Conservation (phyloP, 1,140 invertebrate genomes). For the Ericerus pela region DNA sequence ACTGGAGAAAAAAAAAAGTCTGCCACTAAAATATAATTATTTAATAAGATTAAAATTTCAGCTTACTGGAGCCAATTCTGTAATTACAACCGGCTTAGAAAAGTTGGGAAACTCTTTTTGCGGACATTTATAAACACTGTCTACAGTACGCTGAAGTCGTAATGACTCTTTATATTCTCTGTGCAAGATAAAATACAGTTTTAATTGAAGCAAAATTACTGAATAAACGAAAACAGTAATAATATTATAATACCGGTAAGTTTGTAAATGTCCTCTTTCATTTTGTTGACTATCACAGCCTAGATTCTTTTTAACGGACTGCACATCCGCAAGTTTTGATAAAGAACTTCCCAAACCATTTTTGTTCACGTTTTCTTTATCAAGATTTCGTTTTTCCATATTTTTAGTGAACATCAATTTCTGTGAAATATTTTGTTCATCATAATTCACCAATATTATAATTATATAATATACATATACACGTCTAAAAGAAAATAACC, state of each 20-base stretch:
- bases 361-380: not conserved
- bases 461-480: no score
- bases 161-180: conserved; percentile 78
- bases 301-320: not conserved
- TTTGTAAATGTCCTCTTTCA: not conserved
- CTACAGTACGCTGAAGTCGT: conserved; percentile 62
- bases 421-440: not conserved
- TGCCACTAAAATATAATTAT: not conserved
- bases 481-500: no score
- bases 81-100: conserved; percentile 3
- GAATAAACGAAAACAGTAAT: no score
- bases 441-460: not conserved
- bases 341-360: no score
- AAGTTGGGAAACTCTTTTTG: conserved; percentile 5
- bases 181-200: no score
- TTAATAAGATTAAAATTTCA: not conserved
- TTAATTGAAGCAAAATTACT: no score
- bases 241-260: not conserved
- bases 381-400: not conserved
- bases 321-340: no score
- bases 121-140: conserved; percentile 44
- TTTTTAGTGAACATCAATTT: not conserved
- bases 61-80: not conserved
- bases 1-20: not conserved
- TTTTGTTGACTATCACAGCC: not conserved